Evolutionary conservation across 2,888 invertebrate species (phyloP), one percentile per base, ranked within the genome.

Genomic region (Platycheirus rosarum): DNA sequence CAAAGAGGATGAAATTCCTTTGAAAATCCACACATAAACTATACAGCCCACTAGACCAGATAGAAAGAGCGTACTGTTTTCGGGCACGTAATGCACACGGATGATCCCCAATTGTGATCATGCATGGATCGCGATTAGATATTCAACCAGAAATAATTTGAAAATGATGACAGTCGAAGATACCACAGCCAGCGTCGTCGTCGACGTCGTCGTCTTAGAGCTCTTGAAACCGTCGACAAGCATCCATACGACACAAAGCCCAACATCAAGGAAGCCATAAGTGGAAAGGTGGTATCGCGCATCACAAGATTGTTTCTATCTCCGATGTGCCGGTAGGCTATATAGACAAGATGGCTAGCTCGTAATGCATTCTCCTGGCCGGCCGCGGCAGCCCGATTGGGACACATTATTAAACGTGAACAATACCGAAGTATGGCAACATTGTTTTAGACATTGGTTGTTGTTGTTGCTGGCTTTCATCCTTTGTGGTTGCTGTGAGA

Each of bases 101-200:
- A 74, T 84, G 80, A 84, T 80, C 80, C 84, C 62, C 82, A 84
- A 84, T 76, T 84, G 82, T 88, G 89, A 89, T 89, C 89, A 89
- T 89, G 89, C 89, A 90, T 89, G 90, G 88, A 89, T 90, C 89
- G 89, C 89, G 90, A 90, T 90, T 90, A 90, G 90, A 90, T 90
- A 90, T 90, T 90, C 90, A 89, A 90, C 89, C 89, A 90, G 89
- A 90, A 90, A 90, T 90, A 90, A 90, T 90, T 90, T 90, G 90
- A 90, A 90, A 90, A 90, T 90, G 90, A 90, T 90, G 90, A 90
- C 90, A 90, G 90, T 90, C 88, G 85, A 87, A 88, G 90, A 90
- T 90, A 89, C 86, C 88, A 86, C 13, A 4, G 14, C 8, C 8
- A 18, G 13, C 53, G 53, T 77, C 75, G 74, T 62, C 85, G 84